These are phyloP conservation scores for Chloroclystis v-ata DNA, from an alignment of 2,888 invertebrate genomes.

Conservation along the genomic window DNA sequence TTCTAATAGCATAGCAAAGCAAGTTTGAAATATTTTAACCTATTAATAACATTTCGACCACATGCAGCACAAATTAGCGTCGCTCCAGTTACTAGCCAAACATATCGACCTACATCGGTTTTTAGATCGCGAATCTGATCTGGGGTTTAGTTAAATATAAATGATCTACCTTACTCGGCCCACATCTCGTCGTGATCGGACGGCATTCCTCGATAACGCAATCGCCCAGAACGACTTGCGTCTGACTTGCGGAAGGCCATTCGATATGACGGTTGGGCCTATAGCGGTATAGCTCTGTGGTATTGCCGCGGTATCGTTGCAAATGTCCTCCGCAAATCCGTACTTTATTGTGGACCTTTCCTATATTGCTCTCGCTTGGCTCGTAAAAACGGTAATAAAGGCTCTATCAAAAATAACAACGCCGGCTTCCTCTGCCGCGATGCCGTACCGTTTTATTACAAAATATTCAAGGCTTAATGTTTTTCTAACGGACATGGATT, in stretches of 20 bases:
- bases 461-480: neutral
- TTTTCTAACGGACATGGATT: neutral
- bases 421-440: neutral
- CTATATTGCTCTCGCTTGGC: constrained; percentile 4
- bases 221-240: constrained; percentile 45
- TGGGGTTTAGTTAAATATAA: constrained; percentile 13
- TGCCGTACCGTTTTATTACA: neutral
- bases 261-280: constrained; percentile 14
- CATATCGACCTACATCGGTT: constrained; percentile 36
- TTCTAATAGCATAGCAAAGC: neutral
- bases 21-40: neutral
- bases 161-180: constrained; percentile 42
- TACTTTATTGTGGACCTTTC: constrained; percentile 7
- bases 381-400: constrained; percentile 4
- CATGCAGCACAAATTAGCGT: constrained; percentile 20
- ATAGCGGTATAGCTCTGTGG: constrained; percentile 13
- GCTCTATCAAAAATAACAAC: constrained; percentile 14
- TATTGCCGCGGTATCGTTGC: constrained; percentile 4
- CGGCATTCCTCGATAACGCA: constrained; percentile 63
- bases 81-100: constrained; percentile 28
- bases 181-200: constrained; percentile 54
- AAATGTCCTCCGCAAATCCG: constrained; percentile 12
- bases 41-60: constrained; percentile 6
- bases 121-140: constrained; percentile 30
- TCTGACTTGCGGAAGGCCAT: constrained; percentile 51